Percentiles rank a stretch among this genome's conserved stretches.
These are phyloP conservation scores for Amblyopsis rosae DNA, from an alignment of 2,113 vertebrate species.

Conservation along the genomic window DNA sequence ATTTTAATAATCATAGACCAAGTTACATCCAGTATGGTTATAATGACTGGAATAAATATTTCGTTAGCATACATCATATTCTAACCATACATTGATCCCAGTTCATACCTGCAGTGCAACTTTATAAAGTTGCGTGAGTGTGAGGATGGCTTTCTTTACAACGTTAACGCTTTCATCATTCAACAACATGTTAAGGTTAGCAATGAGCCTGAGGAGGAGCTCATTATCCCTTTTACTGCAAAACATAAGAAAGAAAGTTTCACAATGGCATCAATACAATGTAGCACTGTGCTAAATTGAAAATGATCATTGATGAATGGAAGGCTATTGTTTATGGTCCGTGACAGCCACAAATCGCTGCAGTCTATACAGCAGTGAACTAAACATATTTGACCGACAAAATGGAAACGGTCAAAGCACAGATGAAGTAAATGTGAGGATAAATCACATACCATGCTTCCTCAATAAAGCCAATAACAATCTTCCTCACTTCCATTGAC, in stretches of 20 bases:
- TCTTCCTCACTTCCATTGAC: slow-evolving; percentile 89
- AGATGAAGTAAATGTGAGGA: not conserved
- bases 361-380: not conserved
- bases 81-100: no score
- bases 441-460: slow-evolving; percentile 86
- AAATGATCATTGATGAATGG: no score
- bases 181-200: slow-evolving; percentile 93
- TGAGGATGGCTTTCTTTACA: slow-evolving; percentile 92
- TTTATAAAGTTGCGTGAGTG: slow-evolving; percentile 93
- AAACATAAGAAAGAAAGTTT: not conserved
- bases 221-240: slow-evolving; percentile 91
- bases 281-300: no score
- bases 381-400: not conserved
- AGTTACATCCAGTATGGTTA: no score
- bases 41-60: no score
- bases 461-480: slow-evolving; percentile 94
- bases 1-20: not conserved
- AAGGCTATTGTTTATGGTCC: no score
- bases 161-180: slow-evolving; percentile 94
- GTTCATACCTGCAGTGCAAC: slow-evolving; percentile 86
- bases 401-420: not conserved
- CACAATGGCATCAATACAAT: no score
- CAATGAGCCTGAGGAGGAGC: slow-evolving; percentile 86
- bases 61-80: no score
- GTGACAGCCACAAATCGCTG: no score